Conservation (phyloP, 2,797 vertebrate species). For the Streptopelia turtur region DNA sequence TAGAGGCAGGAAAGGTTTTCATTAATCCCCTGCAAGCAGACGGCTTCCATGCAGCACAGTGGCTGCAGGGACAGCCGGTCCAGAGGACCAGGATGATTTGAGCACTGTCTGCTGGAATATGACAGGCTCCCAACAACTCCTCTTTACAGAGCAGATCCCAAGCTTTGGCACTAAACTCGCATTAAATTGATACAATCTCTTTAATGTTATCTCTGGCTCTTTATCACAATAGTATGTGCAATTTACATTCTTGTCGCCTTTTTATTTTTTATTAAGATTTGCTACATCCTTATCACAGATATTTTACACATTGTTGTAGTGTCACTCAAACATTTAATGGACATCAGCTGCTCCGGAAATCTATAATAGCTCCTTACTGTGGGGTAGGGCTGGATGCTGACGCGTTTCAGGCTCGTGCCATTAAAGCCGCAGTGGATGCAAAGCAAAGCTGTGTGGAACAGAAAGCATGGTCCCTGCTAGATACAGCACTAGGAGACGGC, state of each 20-base stretch:
- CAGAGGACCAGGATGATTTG: neutral
- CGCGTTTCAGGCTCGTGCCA: neutral
- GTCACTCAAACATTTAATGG: slow-evolving; percentile 62
- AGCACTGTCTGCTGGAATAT: slow-evolving; percentile 1
- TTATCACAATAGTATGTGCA: slow-evolving; percentile 62
- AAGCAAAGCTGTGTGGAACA: neutral
- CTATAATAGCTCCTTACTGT: neutral
- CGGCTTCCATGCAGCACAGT: neutral
- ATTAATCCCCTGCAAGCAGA: slow-evolving; percentile 38
- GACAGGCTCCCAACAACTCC: neutral
- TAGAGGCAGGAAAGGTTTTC: slow-evolving; percentile 23
- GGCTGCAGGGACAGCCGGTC: neutral
- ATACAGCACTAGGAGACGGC: neutral
- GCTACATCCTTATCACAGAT: slow-evolving; percentile 47
- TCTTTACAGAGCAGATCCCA: slow-evolving; percentile 57
- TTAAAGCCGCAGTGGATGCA: neutral
- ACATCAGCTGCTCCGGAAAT: slow-evolving; percentile 31
- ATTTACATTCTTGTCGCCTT: slow-evolving; percentile 64
- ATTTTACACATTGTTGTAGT: slow-evolving; percentile 61
- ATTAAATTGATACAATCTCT: slow-evolving; percentile 72
- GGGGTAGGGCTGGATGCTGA: neutral
- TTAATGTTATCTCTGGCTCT: slow-evolving; percentile 67
- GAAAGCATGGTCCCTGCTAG: neutral
- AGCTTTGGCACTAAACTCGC: slow-evolving; percentile 54
- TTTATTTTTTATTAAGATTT: slow-evolving; percentile 61